A percentile compares a stretch with the other conserved stretches of the same genome.
Evolutionary conservation across 1,140 invertebrate species (phyloP).

Genomic region (Aporrectodea caliginosa): DNA sequence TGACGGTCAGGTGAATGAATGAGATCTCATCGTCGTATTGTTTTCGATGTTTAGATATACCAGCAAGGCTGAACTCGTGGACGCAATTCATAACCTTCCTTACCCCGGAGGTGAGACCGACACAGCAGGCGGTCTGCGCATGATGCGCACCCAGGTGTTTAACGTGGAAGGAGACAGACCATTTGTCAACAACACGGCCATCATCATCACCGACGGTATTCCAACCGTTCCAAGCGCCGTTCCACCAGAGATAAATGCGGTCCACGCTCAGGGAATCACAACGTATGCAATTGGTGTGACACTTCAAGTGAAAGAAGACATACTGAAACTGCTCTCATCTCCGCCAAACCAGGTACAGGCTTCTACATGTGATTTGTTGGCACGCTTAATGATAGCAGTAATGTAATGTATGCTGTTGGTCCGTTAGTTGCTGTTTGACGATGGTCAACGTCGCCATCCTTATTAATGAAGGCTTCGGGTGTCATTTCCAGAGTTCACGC

Average conservation of each 20-base stretch:
- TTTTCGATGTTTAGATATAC: slow-evolving; percentile 15
- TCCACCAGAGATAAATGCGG: neutral
- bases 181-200: slow-evolving; percentile 33
- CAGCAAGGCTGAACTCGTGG: neutral
- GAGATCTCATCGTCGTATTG: neutral
- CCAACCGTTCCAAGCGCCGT: slow-evolving; percentile 25
- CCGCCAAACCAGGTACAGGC: neutral
- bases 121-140: slow-evolving; percentile 20
- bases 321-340: neutral
- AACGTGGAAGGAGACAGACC: slow-evolving; percentile 21
- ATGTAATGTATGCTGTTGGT: too few species aligned
- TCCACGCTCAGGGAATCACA: neutral
- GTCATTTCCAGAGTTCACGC: too few species aligned
- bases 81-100: slow-evolving; percentile 5
- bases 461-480: too few species aligned
- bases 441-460: too few species aligned
- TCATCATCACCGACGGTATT: slow-evolving; percentile 42
- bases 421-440: too few species aligned
- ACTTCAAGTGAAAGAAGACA: neutral
- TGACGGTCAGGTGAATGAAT: too few species aligned
- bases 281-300: slow-evolving; percentile 16
- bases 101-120: slow-evolving; percentile 25
- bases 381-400: too few species aligned
- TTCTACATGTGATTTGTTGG: too few species aligned
- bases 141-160: slow-evolving; percentile 20